Evolutionary conservation across 2,888 invertebrate species (phyloP).

Genomic region (Leistus spinibarbis): DNA sequence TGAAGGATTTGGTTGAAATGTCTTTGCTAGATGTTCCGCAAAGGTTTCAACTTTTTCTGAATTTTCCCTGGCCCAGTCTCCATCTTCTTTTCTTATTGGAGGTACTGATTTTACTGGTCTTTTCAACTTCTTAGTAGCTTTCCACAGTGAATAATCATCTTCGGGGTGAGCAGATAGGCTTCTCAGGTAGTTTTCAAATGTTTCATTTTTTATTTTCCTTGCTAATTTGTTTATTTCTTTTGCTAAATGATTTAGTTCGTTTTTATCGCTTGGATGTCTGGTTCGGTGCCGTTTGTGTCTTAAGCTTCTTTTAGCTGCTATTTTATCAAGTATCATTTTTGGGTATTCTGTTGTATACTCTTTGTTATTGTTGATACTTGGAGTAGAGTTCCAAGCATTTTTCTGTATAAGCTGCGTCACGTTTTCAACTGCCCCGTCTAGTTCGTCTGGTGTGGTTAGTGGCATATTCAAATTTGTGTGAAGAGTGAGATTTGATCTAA

Average conservation of each 20-base stretch:
- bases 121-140: too few species aligned
- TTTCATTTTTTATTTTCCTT: neutral
- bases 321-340: neutral
- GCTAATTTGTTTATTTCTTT: constrained; percentile 27
- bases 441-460: neutral
- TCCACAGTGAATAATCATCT: too few species aligned
- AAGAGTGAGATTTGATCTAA: neutral
- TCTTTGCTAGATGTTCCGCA: too few species aligned
- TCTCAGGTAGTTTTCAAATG: neutral
- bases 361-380: neutral
- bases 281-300: constrained; percentile 39
- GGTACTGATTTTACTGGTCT: too few species aligned
- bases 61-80: too few species aligned
- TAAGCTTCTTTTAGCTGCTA: constrained; percentile 34
- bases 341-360: neutral
- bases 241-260: constrained; percentile 30
- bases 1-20: too few species aligned
- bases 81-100: too few species aligned
- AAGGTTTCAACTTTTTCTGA: too few species aligned
- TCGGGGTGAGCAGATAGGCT: too few species aligned
- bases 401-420: neutral
- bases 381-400: neutral
- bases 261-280: constrained; percentile 37
- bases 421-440: neutral
- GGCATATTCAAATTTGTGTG: neutral